phyloP scores from a whole-genome alignment of 2,888 invertebrate genomes.

The Allacma fusca region DNA sequence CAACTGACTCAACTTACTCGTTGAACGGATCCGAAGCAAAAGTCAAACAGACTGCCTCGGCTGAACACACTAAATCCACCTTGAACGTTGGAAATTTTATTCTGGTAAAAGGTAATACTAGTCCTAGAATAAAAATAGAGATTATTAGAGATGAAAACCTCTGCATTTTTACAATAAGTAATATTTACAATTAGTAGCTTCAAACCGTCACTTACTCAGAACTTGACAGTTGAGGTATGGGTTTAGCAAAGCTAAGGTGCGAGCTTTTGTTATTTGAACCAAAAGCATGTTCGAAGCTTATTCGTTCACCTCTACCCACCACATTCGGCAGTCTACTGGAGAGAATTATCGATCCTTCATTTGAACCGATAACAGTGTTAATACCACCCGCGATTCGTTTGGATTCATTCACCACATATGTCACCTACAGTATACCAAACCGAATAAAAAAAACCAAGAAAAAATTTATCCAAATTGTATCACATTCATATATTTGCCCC shows the following conservation, averaged over 20 bases:
- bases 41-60: conserved; percentile 79
- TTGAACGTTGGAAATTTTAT: conserved; percentile 77
- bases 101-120: conserved; percentile 72
- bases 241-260: conserved; percentile 81
- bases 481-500: too few species aligned
- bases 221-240: conserved; percentile 73
- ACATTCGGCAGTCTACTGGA: conserved; percentile 83
- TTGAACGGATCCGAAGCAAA: conserved; percentile 74
- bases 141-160: not conserved
- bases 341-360: conserved; percentile 84
- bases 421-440: conserved; percentile 70
- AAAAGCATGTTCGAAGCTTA: conserved; percentile 84
- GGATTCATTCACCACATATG: conserved; percentile 85
- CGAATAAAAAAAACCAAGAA: not conserved
- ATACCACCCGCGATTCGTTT: conserved; percentile 84
- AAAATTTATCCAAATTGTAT: not conserved
- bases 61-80: conserved; percentile 83
- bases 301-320: conserved; percentile 84
- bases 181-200: too few species aligned
- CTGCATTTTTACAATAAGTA: too few species aligned
- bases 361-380: conserved; percentile 87
- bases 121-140: conserved; percentile 38
- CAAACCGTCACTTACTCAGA: conserved; percentile 54
- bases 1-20: conserved; percentile 66
- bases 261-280: conserved; percentile 85